These are phyloP conservation scores for Meteorus cinctellus DNA, from an alignment of 2,888 invertebrate genomes.

Conservation along the genomic window DNA sequence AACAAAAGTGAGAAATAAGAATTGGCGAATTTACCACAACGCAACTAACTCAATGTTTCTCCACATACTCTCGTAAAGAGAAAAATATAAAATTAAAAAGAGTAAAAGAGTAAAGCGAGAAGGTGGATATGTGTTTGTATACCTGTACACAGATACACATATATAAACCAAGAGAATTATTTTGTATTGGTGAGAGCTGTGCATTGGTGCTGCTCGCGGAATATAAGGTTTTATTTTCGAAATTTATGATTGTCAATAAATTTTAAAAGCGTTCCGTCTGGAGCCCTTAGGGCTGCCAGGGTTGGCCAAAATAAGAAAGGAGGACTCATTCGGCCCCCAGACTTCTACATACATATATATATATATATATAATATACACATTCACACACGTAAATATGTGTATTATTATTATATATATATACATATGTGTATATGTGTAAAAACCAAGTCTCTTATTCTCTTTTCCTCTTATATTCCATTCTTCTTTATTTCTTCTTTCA, in stretches of 20 bases:
- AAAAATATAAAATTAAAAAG: not conserved
- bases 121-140: not conserved
- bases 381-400: constrained; percentile 40
- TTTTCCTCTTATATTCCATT: constrained; percentile 43
- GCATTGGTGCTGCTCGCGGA: constrained; percentile 52
- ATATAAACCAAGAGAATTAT: constrained; percentile 43
- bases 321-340: constrained; percentile 24
- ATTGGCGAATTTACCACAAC: not conserved
- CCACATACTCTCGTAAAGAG: constrained; percentile 13
- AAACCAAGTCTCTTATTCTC: constrained; percentile 48
- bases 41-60: constrained; percentile 7
- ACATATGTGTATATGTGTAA: constrained; percentile 45
- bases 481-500: constrained; percentile 42
- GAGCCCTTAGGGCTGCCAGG: constrained; percentile 72
- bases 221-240: constrained; percentile 74
- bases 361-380: constrained; percentile 27
- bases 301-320: constrained; percentile 69
- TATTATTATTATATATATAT: constrained; percentile 37
- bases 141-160: not conserved
- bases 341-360: constrained; percentile 43
- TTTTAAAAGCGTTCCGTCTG: constrained; percentile 74
- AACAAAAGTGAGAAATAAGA: not conserved
- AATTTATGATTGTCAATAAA: constrained; percentile 74
- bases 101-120: constrained; percentile 2
- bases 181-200: constrained; percentile 37